Conservation (phyloP, 2,113 vertebrate species). For the Alethe castanea region DNA sequence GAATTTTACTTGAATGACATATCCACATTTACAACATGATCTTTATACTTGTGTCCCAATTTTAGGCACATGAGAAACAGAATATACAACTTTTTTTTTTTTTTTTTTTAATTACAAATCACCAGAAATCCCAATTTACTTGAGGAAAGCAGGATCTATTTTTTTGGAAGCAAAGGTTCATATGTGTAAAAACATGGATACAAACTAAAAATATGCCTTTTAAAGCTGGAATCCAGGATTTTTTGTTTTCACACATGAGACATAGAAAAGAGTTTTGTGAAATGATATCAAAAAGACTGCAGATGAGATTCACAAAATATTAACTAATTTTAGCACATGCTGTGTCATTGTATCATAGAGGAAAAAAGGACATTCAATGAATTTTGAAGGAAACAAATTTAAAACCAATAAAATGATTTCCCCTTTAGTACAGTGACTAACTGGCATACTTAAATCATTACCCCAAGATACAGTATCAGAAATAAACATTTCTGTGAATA, state of each 20-base stretch:
- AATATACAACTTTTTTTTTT: not conserved
- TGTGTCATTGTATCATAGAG: not conserved
- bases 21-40: not conserved
- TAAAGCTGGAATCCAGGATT: not conserved
- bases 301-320: not conserved
- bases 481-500: conserved; percentile 37
- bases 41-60: not conserved
- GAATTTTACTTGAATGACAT: not conserved
- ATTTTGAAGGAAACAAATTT: conserved; percentile 18
- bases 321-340: not conserved
- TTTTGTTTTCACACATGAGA: not conserved
- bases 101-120: not conserved
- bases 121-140: not conserved
- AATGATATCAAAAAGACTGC: not conserved
- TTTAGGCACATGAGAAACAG: not conserved
- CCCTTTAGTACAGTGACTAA: not conserved
- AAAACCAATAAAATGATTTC: not conserved
- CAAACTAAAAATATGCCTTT: not conserved
- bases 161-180: not conserved
- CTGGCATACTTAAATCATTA: not conserved
- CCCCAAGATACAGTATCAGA: not conserved
- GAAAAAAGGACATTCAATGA: not conserved
- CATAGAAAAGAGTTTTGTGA: not conserved
- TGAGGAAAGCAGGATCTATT: not conserved
- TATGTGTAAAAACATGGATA: not conserved